These are phyloP conservation scores for Oreortyx pictus DNA, from an alignment of 2,797 vertebrate species.

Conservation along the genomic window DNA sequence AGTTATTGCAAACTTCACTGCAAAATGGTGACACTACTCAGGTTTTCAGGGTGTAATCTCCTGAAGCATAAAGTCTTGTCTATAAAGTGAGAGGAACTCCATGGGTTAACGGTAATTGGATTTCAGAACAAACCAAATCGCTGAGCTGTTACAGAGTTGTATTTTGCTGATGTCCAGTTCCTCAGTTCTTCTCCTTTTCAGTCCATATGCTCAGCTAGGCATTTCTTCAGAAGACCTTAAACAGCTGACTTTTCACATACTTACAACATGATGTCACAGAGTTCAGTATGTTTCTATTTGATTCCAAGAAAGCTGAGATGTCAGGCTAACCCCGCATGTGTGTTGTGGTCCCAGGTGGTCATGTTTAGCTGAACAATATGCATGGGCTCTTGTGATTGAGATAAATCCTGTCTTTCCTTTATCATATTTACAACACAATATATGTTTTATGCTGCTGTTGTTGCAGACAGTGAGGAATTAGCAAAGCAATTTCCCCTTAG, in stretches of 20 bases:
- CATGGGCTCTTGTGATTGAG: background rate
- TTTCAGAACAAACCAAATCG: background rate
- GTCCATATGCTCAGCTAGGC: background rate
- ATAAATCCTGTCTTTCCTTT: background rate
- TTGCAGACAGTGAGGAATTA: background rate
- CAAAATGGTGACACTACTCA: background rate
- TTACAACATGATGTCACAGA: conserved; percentile 9
- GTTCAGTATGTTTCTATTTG: conserved; percentile 7
- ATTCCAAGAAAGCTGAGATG: conserved; percentile 34
- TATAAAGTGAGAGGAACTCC: background rate
- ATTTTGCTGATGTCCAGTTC: conserved; percentile 19
- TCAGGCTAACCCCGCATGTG: background rate
- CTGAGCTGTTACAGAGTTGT: background rate
- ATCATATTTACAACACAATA: background rate
- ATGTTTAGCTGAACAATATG: background rate
- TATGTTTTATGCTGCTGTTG: background rate
- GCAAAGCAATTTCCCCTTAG: background rate
- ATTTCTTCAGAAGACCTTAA: background rate
- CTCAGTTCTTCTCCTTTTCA: background rate
- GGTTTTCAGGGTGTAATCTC: background rate
- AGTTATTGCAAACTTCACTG: background rate
- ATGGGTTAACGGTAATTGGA: background rate
- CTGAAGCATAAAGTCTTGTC: background rate
- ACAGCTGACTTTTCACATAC: conserved; percentile 24
- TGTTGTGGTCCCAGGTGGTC: background rate